Percentiles rank a stretch among this genome's conserved stretches.
Conservation (phyloP, 2,797 vertebrate genomes). For the Sphaeramia orbicularis region DNA sequence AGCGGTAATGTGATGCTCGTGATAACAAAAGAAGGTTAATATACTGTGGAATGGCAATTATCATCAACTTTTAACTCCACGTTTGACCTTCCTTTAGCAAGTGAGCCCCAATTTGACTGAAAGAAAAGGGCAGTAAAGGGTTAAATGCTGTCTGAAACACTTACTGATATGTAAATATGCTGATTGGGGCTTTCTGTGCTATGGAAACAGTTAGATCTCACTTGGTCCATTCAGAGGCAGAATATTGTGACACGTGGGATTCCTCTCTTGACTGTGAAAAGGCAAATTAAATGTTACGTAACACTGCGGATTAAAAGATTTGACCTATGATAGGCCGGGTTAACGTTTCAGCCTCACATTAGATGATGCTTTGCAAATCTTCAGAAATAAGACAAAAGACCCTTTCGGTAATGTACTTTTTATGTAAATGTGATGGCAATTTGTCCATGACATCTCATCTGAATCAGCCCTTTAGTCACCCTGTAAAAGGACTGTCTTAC, state of each 20-base stretch:
- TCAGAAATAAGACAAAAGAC: neutral
- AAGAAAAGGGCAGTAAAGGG: slow-evolving; percentile 10
- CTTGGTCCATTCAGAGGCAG: slow-evolving; percentile 14
- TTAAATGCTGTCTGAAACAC: slow-evolving; percentile 28
- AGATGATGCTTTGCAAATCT: neutral
- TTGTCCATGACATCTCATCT: slow-evolving; percentile 10
- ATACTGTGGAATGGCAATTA: neutral
- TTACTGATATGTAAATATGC: slow-evolving; percentile 40
- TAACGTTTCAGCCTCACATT: too few relatives aligned
- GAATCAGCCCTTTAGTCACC: neutral
- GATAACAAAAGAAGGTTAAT: slow-evolving; percentile 10
- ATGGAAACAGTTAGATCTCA: slow-evolving; percentile 35
- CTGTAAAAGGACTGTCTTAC: slow-evolving; percentile 4
- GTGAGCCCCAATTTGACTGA: slow-evolving; percentile 20
- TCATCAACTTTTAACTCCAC: slow-evolving; percentile 5
- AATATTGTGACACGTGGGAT: slow-evolving; percentile 9
- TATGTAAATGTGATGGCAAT: slow-evolving; percentile 2
- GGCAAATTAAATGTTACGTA: slow-evolving; percentile 28
- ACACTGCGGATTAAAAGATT: slow-evolving; percentile 23
- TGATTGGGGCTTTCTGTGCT: slow-evolving; percentile 26
- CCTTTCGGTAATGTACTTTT: slow-evolving; percentile 7
- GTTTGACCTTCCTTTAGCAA: slow-evolving; percentile 21
- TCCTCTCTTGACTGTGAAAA: slow-evolving; percentile 10
- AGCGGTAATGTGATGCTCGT: neutral
- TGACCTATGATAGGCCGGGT: slow-evolving; percentile 1